Evolutionary conservation across 2,797 vertebrate genomes (phyloP).

Genomic region (Thunnus albacares): DNA sequence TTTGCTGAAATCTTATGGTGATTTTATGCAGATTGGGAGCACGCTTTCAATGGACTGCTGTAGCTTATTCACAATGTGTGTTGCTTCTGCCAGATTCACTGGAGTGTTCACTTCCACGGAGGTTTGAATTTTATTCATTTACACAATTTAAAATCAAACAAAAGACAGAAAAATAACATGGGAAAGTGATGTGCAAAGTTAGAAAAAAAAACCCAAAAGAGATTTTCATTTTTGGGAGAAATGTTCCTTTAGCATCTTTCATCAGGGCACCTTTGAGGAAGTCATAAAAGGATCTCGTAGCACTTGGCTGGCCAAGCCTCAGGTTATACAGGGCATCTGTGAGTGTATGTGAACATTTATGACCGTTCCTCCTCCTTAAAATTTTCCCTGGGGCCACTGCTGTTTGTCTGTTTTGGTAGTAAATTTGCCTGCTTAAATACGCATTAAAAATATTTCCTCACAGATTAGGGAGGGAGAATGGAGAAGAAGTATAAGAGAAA

Average conservation of each 20-base stretch:
- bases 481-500: constrained; percentile 48
- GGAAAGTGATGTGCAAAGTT: neutral
- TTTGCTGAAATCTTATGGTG: constrained; percentile 14
- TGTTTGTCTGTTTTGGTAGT: constrained; percentile 61
- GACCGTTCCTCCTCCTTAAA: constrained; percentile 39
- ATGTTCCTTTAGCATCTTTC: constrained; percentile 14
- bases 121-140: constrained; percentile 22
- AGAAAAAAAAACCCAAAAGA: neutral
- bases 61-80: constrained; percentile 2
- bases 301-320: constrained; percentile 16
- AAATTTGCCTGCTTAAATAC: constrained; percentile 69
- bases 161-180: constrained; percentile 1
- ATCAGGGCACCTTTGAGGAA: neutral
- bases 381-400: constrained; percentile 21
- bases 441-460: constrained; percentile 65
- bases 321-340: constrained; percentile 37
- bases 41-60: constrained; percentile 22
- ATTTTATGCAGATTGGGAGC: constrained; percentile 29
- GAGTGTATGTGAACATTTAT: constrained; percentile 51
- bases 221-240: neutral
- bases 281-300: constrained; percentile 24
- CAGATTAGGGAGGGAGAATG: constrained; percentile 37
- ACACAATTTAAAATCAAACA: constrained; percentile 23
- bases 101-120: constrained; percentile 13
- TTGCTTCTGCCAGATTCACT: constrained; percentile 7